phyloP scores from a whole-genome alignment of 92 coral and sea anemone species.

The Blastomussa wellsi region DNA sequence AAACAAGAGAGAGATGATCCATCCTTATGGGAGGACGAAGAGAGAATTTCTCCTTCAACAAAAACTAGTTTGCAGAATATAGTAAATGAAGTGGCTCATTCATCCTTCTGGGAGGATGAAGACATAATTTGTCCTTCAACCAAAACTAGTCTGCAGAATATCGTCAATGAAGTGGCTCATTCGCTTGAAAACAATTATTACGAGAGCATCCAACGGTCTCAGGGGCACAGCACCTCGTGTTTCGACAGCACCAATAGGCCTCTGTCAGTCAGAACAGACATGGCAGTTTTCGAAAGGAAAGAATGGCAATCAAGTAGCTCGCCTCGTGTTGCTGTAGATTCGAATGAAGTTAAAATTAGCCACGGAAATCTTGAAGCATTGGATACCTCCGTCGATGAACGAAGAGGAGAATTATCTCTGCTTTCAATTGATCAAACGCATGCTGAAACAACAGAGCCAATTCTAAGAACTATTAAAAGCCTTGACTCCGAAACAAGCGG shows the following conservation, averaged over 20 bases:
- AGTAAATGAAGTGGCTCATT: background rate
- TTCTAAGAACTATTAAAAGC: slow-evolving; percentile 8
- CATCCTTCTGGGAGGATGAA: background rate
- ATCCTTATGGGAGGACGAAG: background rate
- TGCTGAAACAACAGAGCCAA: slow-evolving; percentile 2
- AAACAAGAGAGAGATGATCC: background rate
- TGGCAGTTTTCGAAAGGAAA: background rate
- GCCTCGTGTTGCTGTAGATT: background rate
- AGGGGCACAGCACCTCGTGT: too few relatives aligned
- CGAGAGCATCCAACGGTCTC: background rate
- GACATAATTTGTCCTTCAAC: background rate
- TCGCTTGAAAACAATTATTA: slow-evolving; percentile 3
- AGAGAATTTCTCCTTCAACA: background rate
- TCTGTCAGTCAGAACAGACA: background rate
- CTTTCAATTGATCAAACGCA: background rate
- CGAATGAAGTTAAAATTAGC: background rate
- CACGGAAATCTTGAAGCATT: background rate
- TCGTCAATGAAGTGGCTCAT: slow-evolving; percentile 2
- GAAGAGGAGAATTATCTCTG: background rate
- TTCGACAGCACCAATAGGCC: background rate
- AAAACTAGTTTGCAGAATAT: background rate
- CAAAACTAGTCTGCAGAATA: background rate
- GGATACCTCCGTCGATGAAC: background rate
- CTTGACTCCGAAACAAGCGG: slow-evolving; percentile 5
- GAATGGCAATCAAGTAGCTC: background rate